Base-by-base conservation (phyloP, 2,797 vertebrate species). In the Gymnocypris eckloni region DNA sequence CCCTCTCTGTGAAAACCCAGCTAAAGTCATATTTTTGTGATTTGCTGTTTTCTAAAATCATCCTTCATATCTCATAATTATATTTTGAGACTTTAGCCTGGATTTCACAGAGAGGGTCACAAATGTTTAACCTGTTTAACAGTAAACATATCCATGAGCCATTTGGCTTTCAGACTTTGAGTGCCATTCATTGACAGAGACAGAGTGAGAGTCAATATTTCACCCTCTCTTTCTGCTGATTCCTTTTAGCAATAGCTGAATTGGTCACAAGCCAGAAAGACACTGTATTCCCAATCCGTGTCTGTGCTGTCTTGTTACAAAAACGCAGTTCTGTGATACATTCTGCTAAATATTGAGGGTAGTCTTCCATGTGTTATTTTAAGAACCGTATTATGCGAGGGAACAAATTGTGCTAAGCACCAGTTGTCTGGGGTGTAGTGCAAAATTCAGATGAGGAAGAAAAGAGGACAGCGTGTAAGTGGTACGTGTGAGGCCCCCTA, bases 331-430 rank as follows among this genome's bases (percentile, higher is more conserved):
- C 43, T 43, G 45, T 73, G 33, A 39, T 61, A 33, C 37, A n/a
- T 85, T 39, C 6, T 52, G 75, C 78, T 66, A 75, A 86, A 73
- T 82, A 80, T 84, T 82, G 82, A 82, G 76, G 81, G 78, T 88
- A 72, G 66, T 71, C 67, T 81, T 79, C 70, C 18, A 48, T 79
- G 66, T 75, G 87, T 90, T 76, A 87, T 84, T 87, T 85, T 86
- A 66, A 87, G 92, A 87, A 85, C 50, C 77, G 11, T 28, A 86
- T 86, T 52, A 64, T 87, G 39, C 37, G 56, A 77, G 67, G 43
- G 82, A 86, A 85, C 69, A 77, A 72, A 79, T 79, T 64, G 69
- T 69, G 79, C 33, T 82, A 33, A 45, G 37, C 78, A 25, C 25
- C 64, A 83, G 39, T 50, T 54, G 0, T 66, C 48, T 71, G 77